Base-by-base conservation (phyloP, 1,140 invertebrate genomes). In the Hydropsyche tenuis region DNA sequence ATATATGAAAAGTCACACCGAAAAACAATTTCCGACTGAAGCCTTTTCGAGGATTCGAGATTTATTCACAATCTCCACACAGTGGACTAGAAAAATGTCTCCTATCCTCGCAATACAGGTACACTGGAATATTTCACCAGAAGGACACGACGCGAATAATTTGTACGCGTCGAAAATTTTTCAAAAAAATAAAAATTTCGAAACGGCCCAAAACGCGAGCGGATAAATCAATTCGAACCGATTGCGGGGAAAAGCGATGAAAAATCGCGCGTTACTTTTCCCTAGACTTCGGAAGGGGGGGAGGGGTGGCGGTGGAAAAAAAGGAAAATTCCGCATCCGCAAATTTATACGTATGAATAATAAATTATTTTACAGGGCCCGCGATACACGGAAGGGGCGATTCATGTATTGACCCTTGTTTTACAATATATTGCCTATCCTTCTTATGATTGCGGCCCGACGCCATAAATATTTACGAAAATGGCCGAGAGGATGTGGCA, bases 291-390 rank as follows among this genome's bases (percentile, higher is more conserved):
- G 16, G 1, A 11, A 1, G 27, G 20, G 9, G 14, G 1, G 27
- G 56, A 22, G 27, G 56, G n/a, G 11, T 25, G 22, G 25, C 25
- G 9, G 20, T 18, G 7, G n/a, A 14, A 64, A 37, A 42, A 42
- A 64, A 64, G 12, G n/a, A 62, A 62, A 16, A 48, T 60, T 60
- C 23, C 56, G 56, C 22, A 23, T 23, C 72, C 72, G 56, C 71
- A 73, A 76, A 76, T 76, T 76, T 76, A 76, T 76, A 73, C 60
- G 65, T 71, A 76, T 76, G 75, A 76, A 76, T 76, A 76, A 76
- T 73, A 76, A 73, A 76, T 75, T 73, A 76, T 69, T 69, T 73
- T 73, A 73, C 70, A 66, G 75, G 71, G 72, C 51, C 48, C 64
- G 18, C 48, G 66, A n/a, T 70, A 70, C 68, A 70, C 68, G 71